Conservation (phyloP, 2,888 invertebrate species). For the Odontothrips loti region DNA sequence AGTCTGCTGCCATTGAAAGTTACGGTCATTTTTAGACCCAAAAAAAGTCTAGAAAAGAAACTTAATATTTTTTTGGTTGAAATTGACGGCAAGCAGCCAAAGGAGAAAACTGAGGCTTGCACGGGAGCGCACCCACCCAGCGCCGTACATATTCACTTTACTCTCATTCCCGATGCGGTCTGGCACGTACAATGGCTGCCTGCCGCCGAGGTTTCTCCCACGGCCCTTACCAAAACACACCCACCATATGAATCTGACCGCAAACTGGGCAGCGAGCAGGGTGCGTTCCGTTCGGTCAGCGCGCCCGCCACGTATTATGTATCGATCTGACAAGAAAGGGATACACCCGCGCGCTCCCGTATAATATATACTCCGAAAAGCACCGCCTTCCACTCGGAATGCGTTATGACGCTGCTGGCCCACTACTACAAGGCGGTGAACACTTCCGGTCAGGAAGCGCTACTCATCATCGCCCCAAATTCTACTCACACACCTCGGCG, state of each 20-base stretch:
- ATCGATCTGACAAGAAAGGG: not conserved
- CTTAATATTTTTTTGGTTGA: not conserved
- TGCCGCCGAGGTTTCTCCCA: not conserved
- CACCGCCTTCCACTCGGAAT: not conserved
- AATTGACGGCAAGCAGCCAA: no score
- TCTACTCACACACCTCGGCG: no score
- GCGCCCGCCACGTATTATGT: not conserved
- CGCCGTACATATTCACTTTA: constrained; percentile 5
- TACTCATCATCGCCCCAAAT: no score
- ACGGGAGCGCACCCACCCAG: no score
- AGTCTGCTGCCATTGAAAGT: no score
- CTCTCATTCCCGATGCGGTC: constrained; percentile 18
- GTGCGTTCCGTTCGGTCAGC: no score
- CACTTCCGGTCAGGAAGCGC: no score
- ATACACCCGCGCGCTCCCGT: not conserved
- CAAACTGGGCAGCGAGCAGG: not conserved
- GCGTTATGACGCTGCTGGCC: not conserved
- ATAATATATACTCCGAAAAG: not conserved
- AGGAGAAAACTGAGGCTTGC: no score
- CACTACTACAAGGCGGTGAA: no score
- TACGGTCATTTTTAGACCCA: no score
- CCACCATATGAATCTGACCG: not conserved
- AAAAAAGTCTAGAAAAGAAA: no score
- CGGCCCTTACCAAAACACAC: constrained; percentile 24
- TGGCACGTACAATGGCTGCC: not conserved